Conservation (phyloP, 2,888 invertebrate genomes). For the Eilema caniola region DNA sequence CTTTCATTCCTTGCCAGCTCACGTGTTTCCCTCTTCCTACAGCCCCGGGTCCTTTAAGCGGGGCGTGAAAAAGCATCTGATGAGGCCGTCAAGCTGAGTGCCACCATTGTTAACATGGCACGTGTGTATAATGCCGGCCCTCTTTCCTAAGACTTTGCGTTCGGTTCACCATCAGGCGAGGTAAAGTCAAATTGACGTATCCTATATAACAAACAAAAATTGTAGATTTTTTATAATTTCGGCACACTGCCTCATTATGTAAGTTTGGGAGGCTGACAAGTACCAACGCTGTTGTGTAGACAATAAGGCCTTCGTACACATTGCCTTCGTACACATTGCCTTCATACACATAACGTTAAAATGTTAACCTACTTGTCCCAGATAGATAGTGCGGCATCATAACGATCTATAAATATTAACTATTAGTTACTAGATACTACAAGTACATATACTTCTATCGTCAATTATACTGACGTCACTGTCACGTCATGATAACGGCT, state of each 20-base stretch:
- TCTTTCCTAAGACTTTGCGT: too few relatives aligned
- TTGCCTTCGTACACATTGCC: background rate
- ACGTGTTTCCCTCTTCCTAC: too few relatives aligned
- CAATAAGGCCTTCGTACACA: background rate
- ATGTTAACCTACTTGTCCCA: constrained; percentile 34
- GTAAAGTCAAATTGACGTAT: too few relatives aligned
- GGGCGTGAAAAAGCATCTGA: too few relatives aligned
- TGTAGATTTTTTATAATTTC: too few relatives aligned
- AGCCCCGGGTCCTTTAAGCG: too few relatives aligned
- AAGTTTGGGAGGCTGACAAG: constrained; percentile 3
- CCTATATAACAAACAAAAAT: too few relatives aligned
- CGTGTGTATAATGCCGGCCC: too few relatives aligned
- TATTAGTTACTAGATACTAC: constrained; percentile 2
- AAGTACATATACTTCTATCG: constrained; percentile 14
- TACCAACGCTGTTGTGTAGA: background rate
- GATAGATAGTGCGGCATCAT: constrained; percentile 34
- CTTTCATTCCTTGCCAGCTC: too few relatives aligned
- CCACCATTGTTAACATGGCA: too few relatives aligned
- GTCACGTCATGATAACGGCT: background rate
- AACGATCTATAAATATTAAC: constrained; percentile 24
- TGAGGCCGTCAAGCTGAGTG: too few relatives aligned
- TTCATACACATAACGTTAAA: background rate
- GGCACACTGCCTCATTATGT: background rate
- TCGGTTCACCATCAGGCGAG: too few relatives aligned
- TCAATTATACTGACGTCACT: constrained; percentile 39